Evolutionary conservation across 2,888 invertebrate genomes (phyloP).

Genomic region (Erpobdella octoculata): DNA sequence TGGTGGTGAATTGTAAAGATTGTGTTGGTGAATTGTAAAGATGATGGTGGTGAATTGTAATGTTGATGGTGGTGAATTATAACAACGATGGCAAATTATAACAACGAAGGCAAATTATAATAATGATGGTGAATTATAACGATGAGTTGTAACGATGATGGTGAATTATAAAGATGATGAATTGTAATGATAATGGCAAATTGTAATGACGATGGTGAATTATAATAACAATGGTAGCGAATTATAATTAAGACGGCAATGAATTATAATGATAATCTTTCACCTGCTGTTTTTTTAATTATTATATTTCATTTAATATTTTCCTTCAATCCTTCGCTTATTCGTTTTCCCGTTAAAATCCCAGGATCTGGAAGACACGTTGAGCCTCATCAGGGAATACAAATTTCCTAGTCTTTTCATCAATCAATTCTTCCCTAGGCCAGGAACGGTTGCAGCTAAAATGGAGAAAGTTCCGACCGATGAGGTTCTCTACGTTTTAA

Average conservation of each 20-base stretch:
- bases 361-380: constrained; percentile 78
- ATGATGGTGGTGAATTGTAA: too few species aligned
- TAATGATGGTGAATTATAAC: background rate
- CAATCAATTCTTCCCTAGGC: constrained; percentile 92
- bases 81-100: too few species aligned
- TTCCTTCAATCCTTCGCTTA: too few species aligned
- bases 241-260: background rate
- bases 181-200: background rate
- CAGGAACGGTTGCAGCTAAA: constrained; percentile 88
- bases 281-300: background rate
- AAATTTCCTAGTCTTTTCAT: constrained; percentile 89
- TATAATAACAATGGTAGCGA: background rate
- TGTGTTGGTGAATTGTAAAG: background rate
- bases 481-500: constrained; percentile 53
- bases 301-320: too few species aligned
- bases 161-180: too few species aligned
- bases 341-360: too few species aligned
- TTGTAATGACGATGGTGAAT: too few species aligned
- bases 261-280: background rate
- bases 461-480: constrained; percentile 75
- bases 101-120: background rate
- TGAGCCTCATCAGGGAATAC: constrained; percentile 73
- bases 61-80: too few species aligned
- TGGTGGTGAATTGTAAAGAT: background rate
- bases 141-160: background rate